Evolutionary conservation across 2,797 vertebrate species (phyloP), one percentile per base, ranked within the genome.

Genomic region (Psittacula echo): DNA sequence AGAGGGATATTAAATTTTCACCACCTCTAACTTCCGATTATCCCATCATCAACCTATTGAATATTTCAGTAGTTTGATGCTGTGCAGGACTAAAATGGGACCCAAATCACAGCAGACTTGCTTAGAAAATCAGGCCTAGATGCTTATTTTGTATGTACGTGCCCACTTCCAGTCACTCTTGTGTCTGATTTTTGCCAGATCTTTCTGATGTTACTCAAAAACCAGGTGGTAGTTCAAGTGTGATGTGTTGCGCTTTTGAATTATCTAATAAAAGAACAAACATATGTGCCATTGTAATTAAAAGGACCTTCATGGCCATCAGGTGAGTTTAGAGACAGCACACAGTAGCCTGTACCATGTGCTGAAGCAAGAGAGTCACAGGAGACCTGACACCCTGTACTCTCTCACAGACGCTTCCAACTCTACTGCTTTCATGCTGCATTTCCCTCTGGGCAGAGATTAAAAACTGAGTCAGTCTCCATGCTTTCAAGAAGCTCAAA

Each of bases 1-100:
- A 90, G 10, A 7, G 27, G 10, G 13, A 87, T 85, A 93, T 73
- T 90, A 94, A 75, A 67, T 56, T 92, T 93, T 87, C 64, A 89
- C 6, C 2, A 56, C 48, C 37, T n/a, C 48, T 74, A 67, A 78
- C 21, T 94, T 94, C 61, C 29, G 87, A 41, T 95, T 88, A 93
- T 88, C 60, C 32, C 30, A 37, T 65, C 73, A 85, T 11, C 19
- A 4, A 72, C 21, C 6, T 27, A 51, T 5, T 93, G 74, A 94
- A 87, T 51, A 61, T 45, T 82, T 89, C 48, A 89, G 17, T 53
- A 66, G 16, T 27, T 77, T 65, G 74, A 70, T 76, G 29, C 6
- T 56, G 23, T 50, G 32, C 39, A 61, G 56, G 41, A 27, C 29
- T 93, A 30, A 89, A 92, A 85, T 45, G 32, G 44, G 29, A 45